These are phyloP conservation scores for Aphelocoma californica DNA, from an alignment of 2,797 vertebrate species.

Conservation along the genomic window DNA sequence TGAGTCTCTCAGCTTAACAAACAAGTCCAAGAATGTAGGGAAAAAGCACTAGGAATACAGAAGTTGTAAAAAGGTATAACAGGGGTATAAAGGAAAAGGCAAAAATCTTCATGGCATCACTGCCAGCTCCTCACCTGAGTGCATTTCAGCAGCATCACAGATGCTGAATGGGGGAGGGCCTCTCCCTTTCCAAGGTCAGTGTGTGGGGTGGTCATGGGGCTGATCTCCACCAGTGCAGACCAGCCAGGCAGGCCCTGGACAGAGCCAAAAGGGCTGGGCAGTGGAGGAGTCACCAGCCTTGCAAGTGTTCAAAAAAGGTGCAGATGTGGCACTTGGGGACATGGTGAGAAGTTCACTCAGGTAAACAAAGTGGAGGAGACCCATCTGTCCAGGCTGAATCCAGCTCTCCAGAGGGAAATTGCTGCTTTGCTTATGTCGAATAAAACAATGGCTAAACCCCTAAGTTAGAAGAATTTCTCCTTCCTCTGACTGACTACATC, in stretches of 20 bases:
- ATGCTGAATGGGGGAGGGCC: not conserved
- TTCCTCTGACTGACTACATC: not conserved
- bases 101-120: too few species aligned
- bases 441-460: not conserved
- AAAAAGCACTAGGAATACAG: too few species aligned
- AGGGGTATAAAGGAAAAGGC: too few species aligned
- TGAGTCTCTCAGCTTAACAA: too few species aligned
- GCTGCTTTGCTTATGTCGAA: not conserved
- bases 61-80: too few species aligned
- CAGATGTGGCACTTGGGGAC: not conserved
- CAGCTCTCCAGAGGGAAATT: not conserved
- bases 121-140: not conserved
- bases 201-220: accelerated
- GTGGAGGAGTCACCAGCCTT: not conserved
- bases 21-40: too few species aligned
- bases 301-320: not conserved
- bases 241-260: not conserved
- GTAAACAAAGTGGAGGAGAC: not conserved
- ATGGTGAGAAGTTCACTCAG: not conserved
- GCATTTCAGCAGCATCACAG: not conserved
- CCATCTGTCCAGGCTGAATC: not conserved
- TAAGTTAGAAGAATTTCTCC: not conserved
- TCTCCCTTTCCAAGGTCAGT: not conserved
- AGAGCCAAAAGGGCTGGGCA: not conserved
- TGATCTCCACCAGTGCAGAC: too few species aligned